Base-by-base conservation (phyloP, 2,797 vertebrate genomes). In the Chaetophractus vellerosus region DNA sequence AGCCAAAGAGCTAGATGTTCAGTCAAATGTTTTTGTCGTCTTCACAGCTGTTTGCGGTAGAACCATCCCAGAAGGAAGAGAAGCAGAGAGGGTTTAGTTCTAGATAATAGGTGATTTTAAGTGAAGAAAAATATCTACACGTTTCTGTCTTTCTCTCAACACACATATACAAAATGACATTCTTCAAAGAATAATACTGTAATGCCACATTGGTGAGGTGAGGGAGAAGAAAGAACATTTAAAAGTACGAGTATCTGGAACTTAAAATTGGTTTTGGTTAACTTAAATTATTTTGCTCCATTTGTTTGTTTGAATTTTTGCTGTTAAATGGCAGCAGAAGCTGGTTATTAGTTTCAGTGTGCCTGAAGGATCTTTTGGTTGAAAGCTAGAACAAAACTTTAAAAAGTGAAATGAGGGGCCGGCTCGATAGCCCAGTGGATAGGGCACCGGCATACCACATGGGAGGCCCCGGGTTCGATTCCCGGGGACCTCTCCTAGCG, bases 1-100 rank as follows among this genome's bases (percentile, higher is more conserved):
- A 97, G 95, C 97, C 96, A 97, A 97, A 96, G 88, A 96, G 79
- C 95, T 96, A 97, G 93, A 95, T 95, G 96, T 96, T 95, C 72
- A 96, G 64, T 86, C 81, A 97, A 95, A 92, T 48, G 61, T 93
- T 96, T 96, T 96, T 94, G 97, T 97, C 88, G 50, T 97, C 94
- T 97, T 90, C 96, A 91, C 88, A 96, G 97, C 93, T 97, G 94
- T 90, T 92, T 94, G 82, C 45, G 0, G 48, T 2, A 0, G 72
- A 88, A 63, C 52, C 86, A 2, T 55, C 89, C 94, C 0, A 0
- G 96, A 97, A 96, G 80, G 59, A 97, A 74, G 48, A 48, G 68
- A 93, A 97, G 68, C 72, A 21, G 45, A 0, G 31, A 74, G 24
- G 89, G 21, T 8, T 5, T 16, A 52, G 71, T 90, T 94, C 90